Base-by-base conservation (phyloP, 2,113 vertebrate species). In the Potamarius usumacintae region DNA sequence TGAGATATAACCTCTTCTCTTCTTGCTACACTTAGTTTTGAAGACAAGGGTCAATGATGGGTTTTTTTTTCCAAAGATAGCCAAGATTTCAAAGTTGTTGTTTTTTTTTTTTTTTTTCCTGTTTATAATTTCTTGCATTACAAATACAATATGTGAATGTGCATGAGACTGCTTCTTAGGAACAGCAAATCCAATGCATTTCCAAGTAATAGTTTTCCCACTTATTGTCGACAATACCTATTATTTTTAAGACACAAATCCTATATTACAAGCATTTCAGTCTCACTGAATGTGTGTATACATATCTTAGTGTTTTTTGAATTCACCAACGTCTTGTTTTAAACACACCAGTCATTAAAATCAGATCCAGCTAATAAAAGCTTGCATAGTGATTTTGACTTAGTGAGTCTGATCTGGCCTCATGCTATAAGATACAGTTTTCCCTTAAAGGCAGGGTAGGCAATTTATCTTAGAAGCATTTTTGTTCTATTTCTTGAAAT, bases 131-230 rank as follows among this genome's bases (percentile, higher is more conserved):
- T 78, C 25, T 83, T 48, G 69, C n/a, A 0, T 83, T 76, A n/a
- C 22, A 4, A 50, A 60, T 74, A 60, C 20, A 62, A n/a, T 63
- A 12, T 88, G 58, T n/a, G 55, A 87, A 53, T 83, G 60, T 58
- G 7, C 27, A 27, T 76, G 20, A 69, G 77, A 82, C 62, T 85
- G 81, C 42, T 88, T 65, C 83, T 89, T 81, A 86, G 87, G 81
- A 91, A 90, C 78, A 79, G 74, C 78, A 72, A 53, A 85, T 72
- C 17, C 3, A 10, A 53, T 69, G 48, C 11, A 67, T 22, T 48
- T 74, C 10, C 72, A 55, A 74, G 63, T 30, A 53, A 7, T 25
- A 30, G 60, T 78, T 89, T 88, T 42, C 74, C 20, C 42, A 50
- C 7, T 80, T 58, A 50, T 62, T 34, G 20, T 76, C 69, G 72